phyloP scores from a whole-genome alignment of 2,113 vertebrate species.

The Cheirogaleus medius region DNA sequence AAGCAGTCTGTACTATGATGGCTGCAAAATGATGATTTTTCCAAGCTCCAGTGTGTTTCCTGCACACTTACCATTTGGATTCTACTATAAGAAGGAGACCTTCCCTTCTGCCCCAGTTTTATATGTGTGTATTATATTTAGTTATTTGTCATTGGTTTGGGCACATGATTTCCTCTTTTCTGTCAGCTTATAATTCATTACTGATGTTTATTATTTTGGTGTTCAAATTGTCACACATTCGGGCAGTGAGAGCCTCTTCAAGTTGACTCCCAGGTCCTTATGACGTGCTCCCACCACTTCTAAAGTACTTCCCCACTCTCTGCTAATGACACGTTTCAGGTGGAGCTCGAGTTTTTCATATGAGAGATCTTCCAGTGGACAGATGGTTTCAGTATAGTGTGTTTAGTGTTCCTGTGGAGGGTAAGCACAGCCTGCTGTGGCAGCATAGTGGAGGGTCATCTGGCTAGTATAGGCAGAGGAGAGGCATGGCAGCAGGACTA shows the following conservation, averaged over 20 bases:
- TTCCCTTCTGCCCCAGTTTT: neutral
- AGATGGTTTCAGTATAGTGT: neutral
- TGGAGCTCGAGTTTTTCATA: neutral
- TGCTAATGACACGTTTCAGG: neutral
- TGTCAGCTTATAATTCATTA: neutral
- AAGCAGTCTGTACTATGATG: neutral
- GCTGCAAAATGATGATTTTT: constrained; percentile 14
- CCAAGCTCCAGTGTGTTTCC: neutral
- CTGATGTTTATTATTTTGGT: neutral
- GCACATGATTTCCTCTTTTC: neutral
- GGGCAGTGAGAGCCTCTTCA: neutral
- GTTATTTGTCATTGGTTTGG: neutral
- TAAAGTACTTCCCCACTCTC: neutral
- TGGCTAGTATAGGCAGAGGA: neutral
- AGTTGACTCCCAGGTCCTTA: neutral
- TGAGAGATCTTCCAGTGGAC: neutral
- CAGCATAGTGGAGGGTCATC: neutral
- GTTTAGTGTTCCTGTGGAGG: neutral
- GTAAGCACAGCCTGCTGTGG: neutral
- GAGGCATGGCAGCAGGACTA: neutral
- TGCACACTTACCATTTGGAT: neutral
- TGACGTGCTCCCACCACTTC: neutral
- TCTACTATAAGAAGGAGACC: neutral
- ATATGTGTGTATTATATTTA: neutral
- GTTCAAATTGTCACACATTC: neutral